Evolutionary conservation across 2,113 vertebrate species (phyloP).

Genomic region (Neoarius graeffei): DNA sequence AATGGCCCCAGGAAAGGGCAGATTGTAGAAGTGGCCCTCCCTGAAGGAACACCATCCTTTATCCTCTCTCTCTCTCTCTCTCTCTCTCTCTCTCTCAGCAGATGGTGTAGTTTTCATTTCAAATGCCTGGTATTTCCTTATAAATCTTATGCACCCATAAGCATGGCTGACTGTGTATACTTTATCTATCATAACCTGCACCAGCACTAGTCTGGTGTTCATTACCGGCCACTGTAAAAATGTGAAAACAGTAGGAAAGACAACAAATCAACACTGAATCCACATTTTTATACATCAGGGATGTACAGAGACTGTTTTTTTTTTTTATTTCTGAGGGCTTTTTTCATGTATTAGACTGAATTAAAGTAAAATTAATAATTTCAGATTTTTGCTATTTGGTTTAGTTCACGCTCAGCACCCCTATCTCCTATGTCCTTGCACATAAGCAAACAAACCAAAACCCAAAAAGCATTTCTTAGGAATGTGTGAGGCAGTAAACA

Average conservation of each 20-base stretch:
- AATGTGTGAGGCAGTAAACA: background rate
- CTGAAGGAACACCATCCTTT: slow-evolving; percentile 9
- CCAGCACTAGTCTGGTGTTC: background rate
- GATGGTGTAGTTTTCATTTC: slow-evolving; percentile 41
- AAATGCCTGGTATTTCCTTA: slow-evolving; percentile 46
- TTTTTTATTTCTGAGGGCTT: background rate
- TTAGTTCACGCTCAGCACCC: background rate
- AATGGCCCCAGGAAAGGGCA: slow-evolving; percentile 56
- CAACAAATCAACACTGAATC: background rate
- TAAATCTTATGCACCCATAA: slow-evolving; percentile 36
- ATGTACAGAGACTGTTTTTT: background rate
- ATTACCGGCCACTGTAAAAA: background rate
- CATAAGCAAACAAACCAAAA: background rate
- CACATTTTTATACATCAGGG: background rate
- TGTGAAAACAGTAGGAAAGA: background rate
- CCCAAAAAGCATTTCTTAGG: background rate
- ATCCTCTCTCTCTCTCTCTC: background rate
- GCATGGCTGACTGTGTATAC: background rate
- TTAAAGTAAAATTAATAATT: background rate
- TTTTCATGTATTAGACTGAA: background rate
- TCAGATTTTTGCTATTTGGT: background rate
- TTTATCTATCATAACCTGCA: background rate
- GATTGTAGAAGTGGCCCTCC: slow-evolving; percentile 42
- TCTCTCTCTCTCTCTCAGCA: slow-evolving; percentile 19
- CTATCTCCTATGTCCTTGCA: background rate